phyloP scores from a whole-genome alignment of 2,888 invertebrate genomes.

The Cheilosia vulpina region DNA sequence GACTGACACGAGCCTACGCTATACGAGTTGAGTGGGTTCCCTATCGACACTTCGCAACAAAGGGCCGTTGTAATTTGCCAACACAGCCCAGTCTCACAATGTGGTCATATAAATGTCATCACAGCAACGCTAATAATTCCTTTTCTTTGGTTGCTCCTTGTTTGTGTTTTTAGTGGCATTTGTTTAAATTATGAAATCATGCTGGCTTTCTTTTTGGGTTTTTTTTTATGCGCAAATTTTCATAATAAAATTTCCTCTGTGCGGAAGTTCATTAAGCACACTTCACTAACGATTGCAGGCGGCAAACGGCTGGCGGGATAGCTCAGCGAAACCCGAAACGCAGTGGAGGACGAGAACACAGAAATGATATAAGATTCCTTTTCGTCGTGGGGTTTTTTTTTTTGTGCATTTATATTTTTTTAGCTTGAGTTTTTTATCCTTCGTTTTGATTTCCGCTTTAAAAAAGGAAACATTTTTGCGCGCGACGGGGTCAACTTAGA shows the following conservation, averaged over 20 bases:
- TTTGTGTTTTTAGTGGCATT: constrained; percentile 37
- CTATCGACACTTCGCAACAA: constrained; percentile 12
- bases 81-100: constrained; percentile 9
- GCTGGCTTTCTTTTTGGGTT: not conserved
- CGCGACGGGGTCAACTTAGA: constrained; percentile 57
- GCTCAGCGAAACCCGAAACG: not conserved
- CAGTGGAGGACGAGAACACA: not conserved
- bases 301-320: not conserved
- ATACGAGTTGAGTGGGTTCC: not conserved
- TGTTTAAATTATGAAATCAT: constrained; percentile 67
- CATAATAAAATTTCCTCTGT: constrained; percentile 69
- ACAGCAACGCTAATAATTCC: constrained; percentile 65
- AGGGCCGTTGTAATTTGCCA: constrained; percentile 37
- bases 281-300: constrained; percentile 56
- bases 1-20: not conserved
- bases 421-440: constrained; percentile 39
- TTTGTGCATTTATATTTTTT: constrained; percentile 45
- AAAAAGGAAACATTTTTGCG: constrained; percentile 31
- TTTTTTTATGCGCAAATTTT: constrained; percentile 5
- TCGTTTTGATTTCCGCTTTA: constrained; percentile 59
- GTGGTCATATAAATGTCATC: constrained; percentile 68
- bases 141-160: constrained; percentile 18
- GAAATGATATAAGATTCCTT: constrained; percentile 13
- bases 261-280: constrained; percentile 75
- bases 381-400: constrained; percentile 4